Conservation (phyloP, 2,797 vertebrate species). For the Telmatherina bonti region DNA sequence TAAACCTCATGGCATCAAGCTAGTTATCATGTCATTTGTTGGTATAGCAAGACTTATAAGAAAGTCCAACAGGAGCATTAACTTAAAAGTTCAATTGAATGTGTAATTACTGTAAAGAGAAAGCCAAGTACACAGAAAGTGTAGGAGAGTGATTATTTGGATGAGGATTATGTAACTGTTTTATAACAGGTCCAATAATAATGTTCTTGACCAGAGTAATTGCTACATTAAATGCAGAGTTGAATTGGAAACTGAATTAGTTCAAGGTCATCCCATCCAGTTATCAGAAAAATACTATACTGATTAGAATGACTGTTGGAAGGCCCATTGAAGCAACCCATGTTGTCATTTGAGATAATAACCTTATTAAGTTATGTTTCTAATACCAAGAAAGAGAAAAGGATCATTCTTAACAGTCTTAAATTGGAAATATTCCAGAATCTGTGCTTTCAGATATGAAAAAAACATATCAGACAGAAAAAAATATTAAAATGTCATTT, state of each 20-base stretch:
- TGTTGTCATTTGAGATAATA: not conserved
- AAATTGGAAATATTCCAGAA: not conserved
- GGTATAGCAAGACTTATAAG: not conserved
- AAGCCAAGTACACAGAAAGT: not conserved
- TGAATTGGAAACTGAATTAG: constrained; percentile 43
- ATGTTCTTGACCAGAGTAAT: constrained; percentile 53
- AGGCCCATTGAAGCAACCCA: not conserved
- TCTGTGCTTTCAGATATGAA: not conserved
- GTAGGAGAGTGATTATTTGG: constrained; percentile 45
- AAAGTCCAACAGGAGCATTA: not conserved
- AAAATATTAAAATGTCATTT: not conserved
- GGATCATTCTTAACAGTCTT: not conserved
- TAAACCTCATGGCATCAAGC: no score
- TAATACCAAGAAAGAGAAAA: no score
- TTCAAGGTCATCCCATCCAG: constrained; percentile 21
- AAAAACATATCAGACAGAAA: not conserved
- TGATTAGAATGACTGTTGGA: constrained; percentile 25
- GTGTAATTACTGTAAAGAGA: constrained; percentile 1
- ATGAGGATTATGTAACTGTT: constrained; percentile 63
- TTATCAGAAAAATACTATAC: constrained; percentile 9
- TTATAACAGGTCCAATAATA: constrained; percentile 50
- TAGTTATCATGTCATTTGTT: not conserved
- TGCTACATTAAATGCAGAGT: constrained; percentile 39
- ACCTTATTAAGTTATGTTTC: constrained; percentile 11
- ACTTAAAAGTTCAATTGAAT: constrained; percentile 23